A percentile compares a stretch with the other conserved stretches of the same genome.
Evolutionary conservation across 2,113 vertebrate species (phyloP).

Genomic region (Chauna torquata): DNA sequence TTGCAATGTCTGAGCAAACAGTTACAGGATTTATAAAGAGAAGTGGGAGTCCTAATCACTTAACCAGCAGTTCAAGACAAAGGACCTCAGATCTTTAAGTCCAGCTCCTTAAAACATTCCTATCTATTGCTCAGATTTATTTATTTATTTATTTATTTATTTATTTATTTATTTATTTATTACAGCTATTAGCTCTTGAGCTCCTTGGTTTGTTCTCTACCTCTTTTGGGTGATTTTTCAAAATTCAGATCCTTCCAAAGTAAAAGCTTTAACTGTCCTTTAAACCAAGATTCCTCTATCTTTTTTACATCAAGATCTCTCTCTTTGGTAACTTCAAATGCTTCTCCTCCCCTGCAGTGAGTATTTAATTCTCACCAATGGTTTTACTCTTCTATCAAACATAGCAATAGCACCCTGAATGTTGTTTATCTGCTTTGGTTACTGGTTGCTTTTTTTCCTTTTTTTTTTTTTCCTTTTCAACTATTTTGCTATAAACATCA

Average conservation of each 20-base stretch:
- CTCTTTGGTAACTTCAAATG: conserved; percentile 69
- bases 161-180: background rate
- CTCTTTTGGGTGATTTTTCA: conserved; percentile 54
- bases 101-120: conserved; percentile 28
- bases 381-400: conserved; percentile 49
- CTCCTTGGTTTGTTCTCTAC: conserved; percentile 30
- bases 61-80: conserved; percentile 9
- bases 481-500: conserved; percentile 34
- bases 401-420: conserved; percentile 8
- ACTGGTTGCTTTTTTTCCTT: background rate
- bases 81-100: background rate
- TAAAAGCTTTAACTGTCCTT: conserved; percentile 25
- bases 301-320: conserved; percentile 58
- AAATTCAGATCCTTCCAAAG: conserved; percentile 66
- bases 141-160: background rate
- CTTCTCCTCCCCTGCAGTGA: conserved; percentile 16
- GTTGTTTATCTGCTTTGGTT: conserved; percentile 48
- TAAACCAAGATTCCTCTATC: conserved; percentile 34
- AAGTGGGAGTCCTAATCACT: background rate
- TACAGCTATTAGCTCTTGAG: conserved; percentile 33
- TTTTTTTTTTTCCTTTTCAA: background rate
- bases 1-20: conserved; percentile 4
- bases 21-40: background rate
- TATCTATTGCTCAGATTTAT: conserved; percentile 12
- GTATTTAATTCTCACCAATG: conserved; percentile 52